These are phyloP conservation scores for Ammospiza maritima DNA, from an alignment of 2,797 vertebrate species.

Conservation along the genomic window DNA sequence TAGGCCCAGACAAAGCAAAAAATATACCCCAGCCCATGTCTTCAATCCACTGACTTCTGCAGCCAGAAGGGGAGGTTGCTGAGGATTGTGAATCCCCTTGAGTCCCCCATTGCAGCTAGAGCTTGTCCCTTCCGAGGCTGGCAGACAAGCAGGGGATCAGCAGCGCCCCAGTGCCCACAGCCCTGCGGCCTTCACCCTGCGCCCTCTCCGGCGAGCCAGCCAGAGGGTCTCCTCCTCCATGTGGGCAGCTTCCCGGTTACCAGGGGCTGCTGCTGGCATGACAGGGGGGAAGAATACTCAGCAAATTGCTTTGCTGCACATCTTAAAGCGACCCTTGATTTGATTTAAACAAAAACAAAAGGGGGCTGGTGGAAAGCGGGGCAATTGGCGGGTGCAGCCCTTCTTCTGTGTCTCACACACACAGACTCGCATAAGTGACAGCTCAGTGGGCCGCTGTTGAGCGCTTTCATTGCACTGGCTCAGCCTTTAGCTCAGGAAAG, in stretches of 20 bases:
- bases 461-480: conserved; percentile 67
- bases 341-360: conserved; percentile 75
- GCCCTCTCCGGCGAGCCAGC: neutral
- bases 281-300: conserved; percentile 45
- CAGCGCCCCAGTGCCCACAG: accelerated
- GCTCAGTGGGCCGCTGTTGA: conserved; percentile 53
- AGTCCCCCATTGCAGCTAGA: neutral
- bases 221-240: neutral
- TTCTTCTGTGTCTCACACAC: conserved; percentile 44
- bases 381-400: conserved; percentile 54
- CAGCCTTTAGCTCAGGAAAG: conserved; percentile 56
- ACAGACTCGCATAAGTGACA: conserved; percentile 59
- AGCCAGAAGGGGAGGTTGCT: neutral
- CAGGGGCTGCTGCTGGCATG: conserved; percentile 62
- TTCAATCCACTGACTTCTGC: neutral
- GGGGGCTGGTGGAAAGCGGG: conserved; percentile 59
- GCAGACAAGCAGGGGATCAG: neutral
- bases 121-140: neutral
- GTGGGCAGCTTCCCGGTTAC: conserved; percentile 46
- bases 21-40: neutral
- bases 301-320: conserved; percentile 69
- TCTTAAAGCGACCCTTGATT: conserved; percentile 63
- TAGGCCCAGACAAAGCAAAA: neutral
- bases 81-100: neutral
- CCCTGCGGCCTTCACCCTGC: neutral